Percentiles rank a stretch among this genome's conserved stretches.
These are phyloP conservation scores for Sinotaia quadrata DNA, from an alignment of 2,888 invertebrate species.

Conservation along the genomic window DNA sequence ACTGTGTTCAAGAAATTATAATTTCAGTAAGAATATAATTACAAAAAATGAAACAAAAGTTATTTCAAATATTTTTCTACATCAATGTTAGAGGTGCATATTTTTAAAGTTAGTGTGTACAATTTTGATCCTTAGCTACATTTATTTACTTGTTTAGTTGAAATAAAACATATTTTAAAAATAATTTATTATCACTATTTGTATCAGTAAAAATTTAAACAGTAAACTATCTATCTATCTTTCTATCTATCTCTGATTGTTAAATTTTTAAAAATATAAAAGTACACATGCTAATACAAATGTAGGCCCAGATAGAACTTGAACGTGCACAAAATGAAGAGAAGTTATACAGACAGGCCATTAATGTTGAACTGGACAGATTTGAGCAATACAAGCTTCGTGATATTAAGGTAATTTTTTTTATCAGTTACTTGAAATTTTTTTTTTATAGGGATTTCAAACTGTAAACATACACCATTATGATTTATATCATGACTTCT, in stretches of 20 bases:
- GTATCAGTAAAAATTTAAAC: too few relatives aligned
- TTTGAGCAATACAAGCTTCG: constrained; percentile 88
- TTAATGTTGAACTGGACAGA: constrained; percentile 85
- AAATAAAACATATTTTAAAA: too few relatives aligned
- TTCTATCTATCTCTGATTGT: not conserved
- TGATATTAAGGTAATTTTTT: constrained; percentile 79
- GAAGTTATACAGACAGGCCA: constrained; percentile 82
- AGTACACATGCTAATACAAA: not conserved
- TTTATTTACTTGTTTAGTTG: too few relatives aligned
- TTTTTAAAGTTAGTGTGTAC: too few relatives aligned
- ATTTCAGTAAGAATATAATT: too few relatives aligned
- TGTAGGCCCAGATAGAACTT: constrained; percentile 83
- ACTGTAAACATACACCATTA: not conserved
- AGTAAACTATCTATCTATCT: not conserved
- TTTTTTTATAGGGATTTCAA: not conserved
- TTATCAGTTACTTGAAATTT: not conserved
- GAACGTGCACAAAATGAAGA: constrained; percentile 87
- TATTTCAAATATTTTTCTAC: too few relatives aligned
- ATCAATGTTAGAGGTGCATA: too few relatives aligned
- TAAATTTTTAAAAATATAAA: not conserved
- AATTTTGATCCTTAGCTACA: too few relatives aligned
- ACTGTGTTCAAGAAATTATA: too few relatives aligned
- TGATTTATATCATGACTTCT: not conserved
- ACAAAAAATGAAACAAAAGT: too few relatives aligned
- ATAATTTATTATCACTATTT: too few relatives aligned